phyloP scores from a whole-genome alignment of 2,797 vertebrate species.

The Harpagifer antarcticus region DNA sequence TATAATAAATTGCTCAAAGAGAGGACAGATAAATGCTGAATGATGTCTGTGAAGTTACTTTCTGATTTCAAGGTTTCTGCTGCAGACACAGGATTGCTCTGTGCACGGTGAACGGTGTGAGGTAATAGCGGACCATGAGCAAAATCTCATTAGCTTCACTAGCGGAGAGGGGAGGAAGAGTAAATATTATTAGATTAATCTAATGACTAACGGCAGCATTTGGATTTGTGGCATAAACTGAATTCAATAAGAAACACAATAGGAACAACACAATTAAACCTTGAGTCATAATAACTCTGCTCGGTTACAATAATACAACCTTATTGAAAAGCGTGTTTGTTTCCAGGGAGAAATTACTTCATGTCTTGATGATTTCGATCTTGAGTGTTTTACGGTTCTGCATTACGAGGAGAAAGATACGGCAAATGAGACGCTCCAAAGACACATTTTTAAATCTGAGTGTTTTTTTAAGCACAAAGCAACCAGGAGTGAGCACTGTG shows the following conservation, averaged over 20 bases:
- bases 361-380: neutral
- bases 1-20: constrained; percentile 60
- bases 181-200: constrained; percentile 86
- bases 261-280: constrained; percentile 46
- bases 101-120: constrained; percentile 64
- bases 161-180: constrained; percentile 72
- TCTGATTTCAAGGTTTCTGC: constrained; percentile 70
- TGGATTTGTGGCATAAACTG: constrained; percentile 84
- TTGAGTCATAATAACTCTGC: constrained; percentile 23
- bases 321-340: constrained; percentile 23
- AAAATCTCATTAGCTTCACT: constrained; percentile 84
- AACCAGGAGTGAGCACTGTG: neutral
- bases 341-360: neutral
- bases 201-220: constrained; percentile 86
- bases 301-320: constrained; percentile 25
- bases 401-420: neutral
- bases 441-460: neutral
- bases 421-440: neutral
- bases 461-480: neutral
- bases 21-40: constrained; percentile 47
- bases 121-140: constrained; percentile 67
- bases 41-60: constrained; percentile 70
- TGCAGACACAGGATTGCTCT: constrained; percentile 70
- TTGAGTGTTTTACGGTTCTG: neutral
- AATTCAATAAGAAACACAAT: constrained; percentile 80